Base-by-base conservation (phyloP, 2,797 vertebrate genomes). In the Hydrocynus forskahlii region DNA sequence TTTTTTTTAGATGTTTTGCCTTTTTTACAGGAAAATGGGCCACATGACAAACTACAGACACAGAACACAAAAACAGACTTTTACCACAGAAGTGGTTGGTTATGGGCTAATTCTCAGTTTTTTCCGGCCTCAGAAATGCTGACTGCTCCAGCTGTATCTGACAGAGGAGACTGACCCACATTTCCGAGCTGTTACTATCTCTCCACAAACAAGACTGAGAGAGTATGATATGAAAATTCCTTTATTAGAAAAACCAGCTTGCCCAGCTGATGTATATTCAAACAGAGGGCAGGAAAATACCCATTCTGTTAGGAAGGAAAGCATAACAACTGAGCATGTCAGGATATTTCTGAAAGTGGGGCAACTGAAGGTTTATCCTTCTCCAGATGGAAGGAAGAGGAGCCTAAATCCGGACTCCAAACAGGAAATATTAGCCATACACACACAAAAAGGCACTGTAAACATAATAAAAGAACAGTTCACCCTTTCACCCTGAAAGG, bases 371-470 rank as follows among this genome's bases (percentile, higher is more conserved):
- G 14, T 12, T 14, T 21, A 7, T 48, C 45, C 10, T 70, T 16
- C 21, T 40, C 68, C n/a, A 70, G 1, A 45, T 70, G 70, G 68
- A 80, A 89, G 87, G 87, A 86, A 87, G 86, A 84, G 78, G 85
- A 84, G 83, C 81, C 88, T 86, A 79, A 89, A 74, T 80, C 69
- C 57, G 25, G 66, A 62, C 83, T 77, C 66, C 68, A 66, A 85
- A 87, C 85, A 83, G 85, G 87, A 87, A 85, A 80, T 74, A 48
- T 59, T 21, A 74, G 29, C 35, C 50, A 57, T 38, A 48, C 43
- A 67, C 79, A 68, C 74, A 71, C 60, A 69, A 70, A n/a, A n/a
- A 62, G 55, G 45, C 29, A 25, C 38, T 71, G 25, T 52, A 76
- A 81, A 76, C 48, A 43, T 16, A 67, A 75, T 21, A 76, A 62